Base-by-base conservation (phyloP, 2,888 invertebrate species). In the Acanthosepion esculentum region DNA sequence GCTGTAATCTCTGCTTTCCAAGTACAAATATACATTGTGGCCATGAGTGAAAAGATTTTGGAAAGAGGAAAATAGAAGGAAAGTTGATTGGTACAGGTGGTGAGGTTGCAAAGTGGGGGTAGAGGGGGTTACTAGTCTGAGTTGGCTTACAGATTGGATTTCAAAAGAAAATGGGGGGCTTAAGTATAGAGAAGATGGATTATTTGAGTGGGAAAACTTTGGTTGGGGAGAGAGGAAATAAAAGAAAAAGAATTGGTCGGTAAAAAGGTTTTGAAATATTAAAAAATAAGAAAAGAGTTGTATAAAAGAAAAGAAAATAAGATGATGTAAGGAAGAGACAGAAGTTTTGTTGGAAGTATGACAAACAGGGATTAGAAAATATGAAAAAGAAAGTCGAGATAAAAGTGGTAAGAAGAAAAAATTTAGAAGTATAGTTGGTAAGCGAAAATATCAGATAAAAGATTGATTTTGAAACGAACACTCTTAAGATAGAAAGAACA, bases 1-100 rank as follows among this genome's bases (percentile, higher is more conserved):
- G 78, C 78, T n/a, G n/a, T 78, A 78, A 78, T 78, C 78, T 78
- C 12, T 78, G 33, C 78, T 78, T 78, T 78, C n/a, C 33, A 23
- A 78, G 78, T n/a, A 78, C 78, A 78, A 78, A 78, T 78, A 78
- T 78, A 78, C 78, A 78, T n/a, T 78, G n/a, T 78, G 78, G n/a
- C n/a, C 78, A 78, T 12, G 78, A 78, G 78, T n/a, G 78, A 15
- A n/a, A 78, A 78, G n/a, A 78, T 78, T 78, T 33, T 78, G 78
- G 78, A n/a, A 78, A 78, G 33, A 33, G 15, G 12, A 78, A n/a
- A 78, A 26, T 78, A n/a, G n/a, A 5, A 78, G 12, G n/a, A 33
- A 33, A 78, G 78, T 78, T 26, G 23, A 64, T 64, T 78, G 78
- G n/a, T 78, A 78, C n/a, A n/a, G n/a, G 33, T 78, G n/a, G 78